These are phyloP conservation scores for Amitus sp. DNA, from an alignment of 2,888 invertebrate genomes.

Conservation along the genomic window DNA sequence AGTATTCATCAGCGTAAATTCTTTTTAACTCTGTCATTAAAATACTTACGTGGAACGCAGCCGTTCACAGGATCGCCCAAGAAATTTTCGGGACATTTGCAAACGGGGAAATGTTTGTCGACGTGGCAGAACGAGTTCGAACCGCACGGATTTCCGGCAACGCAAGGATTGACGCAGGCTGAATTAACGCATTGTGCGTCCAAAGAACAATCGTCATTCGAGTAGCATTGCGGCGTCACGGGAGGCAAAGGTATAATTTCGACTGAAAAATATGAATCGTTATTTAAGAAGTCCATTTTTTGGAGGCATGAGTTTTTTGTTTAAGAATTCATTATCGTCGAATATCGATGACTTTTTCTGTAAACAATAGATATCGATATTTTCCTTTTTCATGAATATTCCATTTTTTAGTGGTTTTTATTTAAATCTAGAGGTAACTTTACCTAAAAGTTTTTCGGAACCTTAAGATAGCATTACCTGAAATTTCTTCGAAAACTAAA, in stretches of 20 bases:
- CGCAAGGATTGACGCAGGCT: constrained; percentile 82
- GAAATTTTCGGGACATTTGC: constrained; percentile 83
- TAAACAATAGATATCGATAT: too few species aligned
- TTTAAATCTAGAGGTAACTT: too few species aligned
- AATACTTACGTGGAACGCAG: constrained; percentile 83
- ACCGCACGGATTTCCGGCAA: constrained; percentile 76
- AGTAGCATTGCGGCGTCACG: constrained; percentile 75
- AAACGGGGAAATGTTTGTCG: constrained; percentile 78
- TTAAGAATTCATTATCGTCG: too few species aligned
- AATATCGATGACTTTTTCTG: too few species aligned
- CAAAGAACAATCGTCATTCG: constrained; percentile 79
- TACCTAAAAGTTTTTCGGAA: too few species aligned
- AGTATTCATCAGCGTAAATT: too few species aligned
- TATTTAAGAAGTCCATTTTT: too few species aligned
- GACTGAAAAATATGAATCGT: constrained; percentile 39
- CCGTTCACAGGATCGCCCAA: constrained; percentile 77
- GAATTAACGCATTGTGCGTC: constrained; percentile 83
- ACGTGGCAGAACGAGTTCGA: constrained; percentile 84
- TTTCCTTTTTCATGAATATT: too few species aligned
- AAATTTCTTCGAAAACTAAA: too few species aligned
- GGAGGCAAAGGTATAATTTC: constrained; percentile 52
- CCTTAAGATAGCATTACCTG: too few species aligned
- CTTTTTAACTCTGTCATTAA: neutral
- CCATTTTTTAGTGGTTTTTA: too few species aligned
- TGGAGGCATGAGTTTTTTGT: too few species aligned